Evolutionary conservation across 2,888 invertebrate genomes (phyloP), one percentile per base, ranked within the genome.

Genomic region (Glyphotaelius pellucidus): DNA sequence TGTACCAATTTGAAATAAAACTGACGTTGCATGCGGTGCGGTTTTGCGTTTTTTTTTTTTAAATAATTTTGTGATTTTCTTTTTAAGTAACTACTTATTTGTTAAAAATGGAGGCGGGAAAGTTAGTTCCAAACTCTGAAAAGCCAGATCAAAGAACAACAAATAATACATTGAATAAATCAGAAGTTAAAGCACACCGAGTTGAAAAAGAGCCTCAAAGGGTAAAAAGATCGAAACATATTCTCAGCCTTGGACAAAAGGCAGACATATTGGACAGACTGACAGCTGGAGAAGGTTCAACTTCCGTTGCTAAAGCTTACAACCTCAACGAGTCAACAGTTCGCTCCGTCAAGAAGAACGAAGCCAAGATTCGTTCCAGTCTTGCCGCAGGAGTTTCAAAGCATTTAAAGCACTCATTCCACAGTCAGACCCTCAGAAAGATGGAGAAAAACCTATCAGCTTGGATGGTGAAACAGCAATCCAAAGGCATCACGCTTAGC

Each of bases 301-400:
- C 91, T 25, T 88, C 91, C 2, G 91, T 91, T 12, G 91, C 89
- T 12, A 91, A 91, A 42, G 91, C 91, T 3, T 84, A 81, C 81
- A 89, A 89, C 38, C 47, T 91, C 14, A 91, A 91, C 30, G 91
- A 91, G 47, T 91, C 91, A 1, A 91, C 91, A 30, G 84, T 91
- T 25, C 79, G 91, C 25, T 91, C 89, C 14, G 86, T 91, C 2
- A 91, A 91, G 79, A 91, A 89, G 88, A 91, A 81, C 35, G 91
- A 91, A 30, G 80, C 83, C n/a, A 67, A 86, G 30, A 79, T 91
- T 3, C 47, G 91, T n/a, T 89, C 81, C 38, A 89, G 89, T 35
- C 89, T 91, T 47, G 91, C 91, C 12, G 91, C 91, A 9, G 91
- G 91, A 79, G 89, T 91, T 15, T 89, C 91, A 25, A 91, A 91